phyloP scores from a whole-genome alignment of 2,113 vertebrate genomes.

The Channa maculata region DNA sequence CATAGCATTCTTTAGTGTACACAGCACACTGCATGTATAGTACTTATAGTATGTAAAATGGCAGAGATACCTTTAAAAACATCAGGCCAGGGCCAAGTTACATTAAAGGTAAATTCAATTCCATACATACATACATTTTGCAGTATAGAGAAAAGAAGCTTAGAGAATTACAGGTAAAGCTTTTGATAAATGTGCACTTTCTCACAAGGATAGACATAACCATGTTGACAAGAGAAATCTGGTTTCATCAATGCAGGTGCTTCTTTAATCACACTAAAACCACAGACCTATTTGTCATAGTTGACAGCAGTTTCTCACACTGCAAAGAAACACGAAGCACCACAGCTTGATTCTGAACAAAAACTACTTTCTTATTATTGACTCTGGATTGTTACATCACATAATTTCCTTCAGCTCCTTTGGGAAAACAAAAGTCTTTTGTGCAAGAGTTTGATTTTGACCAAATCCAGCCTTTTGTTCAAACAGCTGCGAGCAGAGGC shows the following conservation, averaged over 20 bases:
- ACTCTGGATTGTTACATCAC: conserved; percentile 23
- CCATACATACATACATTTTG: no score
- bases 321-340: neutral
- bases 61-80: neutral
- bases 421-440: conserved; percentile 30
- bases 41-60: no score
- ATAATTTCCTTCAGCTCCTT: conserved; percentile 5
- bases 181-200: conserved; percentile 51
- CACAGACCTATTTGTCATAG: conserved; percentile 45
- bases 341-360: neutral
- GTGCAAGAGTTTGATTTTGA: conserved; percentile 19
- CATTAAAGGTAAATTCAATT: no score
- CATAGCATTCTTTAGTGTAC: neutral
- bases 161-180: conserved; percentile 9
- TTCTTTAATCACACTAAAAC: conserved; percentile 44
- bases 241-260: conserved; percentile 44
- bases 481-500: conserved; percentile 14
- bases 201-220: conserved; percentile 34
- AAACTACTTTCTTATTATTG: conserved; percentile 12
- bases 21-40: no score
- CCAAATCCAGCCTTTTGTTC: conserved; percentile 13
- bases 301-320: conserved; percentile 54
- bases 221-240: conserved; percentile 34
- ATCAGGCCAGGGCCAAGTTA: no score
- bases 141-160: conserved; percentile 16